Conservation (phyloP, 2,888 invertebrate genomes). For the Cheilosia variabilis region DNA sequence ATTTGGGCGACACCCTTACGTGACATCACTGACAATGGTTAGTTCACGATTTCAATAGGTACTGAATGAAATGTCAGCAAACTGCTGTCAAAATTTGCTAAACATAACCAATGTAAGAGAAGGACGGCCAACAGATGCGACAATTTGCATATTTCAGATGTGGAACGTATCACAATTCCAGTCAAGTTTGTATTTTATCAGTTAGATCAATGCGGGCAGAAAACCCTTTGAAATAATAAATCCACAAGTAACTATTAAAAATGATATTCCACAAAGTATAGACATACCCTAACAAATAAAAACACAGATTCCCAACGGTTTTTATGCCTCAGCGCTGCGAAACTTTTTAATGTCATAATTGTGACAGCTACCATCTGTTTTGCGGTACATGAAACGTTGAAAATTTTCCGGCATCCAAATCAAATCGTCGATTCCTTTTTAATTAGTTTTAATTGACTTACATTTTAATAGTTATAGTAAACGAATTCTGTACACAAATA, state of each 20-base stretch:
- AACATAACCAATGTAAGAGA: too few relatives aligned
- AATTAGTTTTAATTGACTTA: not conserved
- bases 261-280: not conserved
- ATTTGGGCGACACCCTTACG: too few relatives aligned
- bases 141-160: too few relatives aligned
- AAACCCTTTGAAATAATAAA: not conserved
- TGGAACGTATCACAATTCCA: too few relatives aligned
- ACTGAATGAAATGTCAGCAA: too few relatives aligned
- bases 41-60: too few relatives aligned
- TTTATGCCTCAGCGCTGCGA: accelerated
- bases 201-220: too few relatives aligned
- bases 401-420: conserved; percentile 20
- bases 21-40: too few relatives aligned
- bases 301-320: not conserved
- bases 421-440: not conserved
- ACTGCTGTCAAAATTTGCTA: too few relatives aligned
- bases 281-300: not conserved
- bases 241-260: not conserved
- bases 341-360: not conserved
- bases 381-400: conserved; percentile 37
- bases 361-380: conserved; percentile 38
- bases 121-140: too few relatives aligned
- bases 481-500: conserved; percentile 78
- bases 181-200: too few relatives aligned
- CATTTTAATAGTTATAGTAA: not conserved